Evolutionary conservation across 1,140 invertebrate genomes (phyloP), one percentile per base, ranked within the genome.

Genomic region (Frieseomelitta varia): DNA sequence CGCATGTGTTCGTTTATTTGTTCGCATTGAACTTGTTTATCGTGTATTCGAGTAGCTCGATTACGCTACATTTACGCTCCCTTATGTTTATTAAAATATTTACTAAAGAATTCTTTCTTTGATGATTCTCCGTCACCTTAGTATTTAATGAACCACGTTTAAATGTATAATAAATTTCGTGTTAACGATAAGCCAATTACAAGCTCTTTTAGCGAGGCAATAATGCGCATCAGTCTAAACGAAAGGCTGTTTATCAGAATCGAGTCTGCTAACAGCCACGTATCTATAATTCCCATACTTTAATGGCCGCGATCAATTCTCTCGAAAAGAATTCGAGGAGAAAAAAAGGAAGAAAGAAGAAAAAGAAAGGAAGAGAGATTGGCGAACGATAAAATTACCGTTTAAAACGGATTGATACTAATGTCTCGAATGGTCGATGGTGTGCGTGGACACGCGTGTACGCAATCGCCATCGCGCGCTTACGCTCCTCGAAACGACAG

Each of bases 341-440:
- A 0, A 21, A 79, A 39, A 56, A 39, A 61, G 12, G 12, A 27
- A 12, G 27, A 14, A 3, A 14, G 21, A 51, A 63, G 51, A 61
- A 58, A 79, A 53, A 56, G 30, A 21, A 4, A 15, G 15, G 12
- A 15, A 27, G 1, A n/a, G 11, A 74, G 63, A 81, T 34, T 4
- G 10, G 19, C 39, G 58, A 81, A 63, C 39, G 79, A 81, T 81
- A 69, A 81, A 79, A 84, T 79, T 61, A 71, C 75, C 65, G 81
- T 69, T 79, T 51, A 30, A 78, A 77, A 78, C 53, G 58, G 74
- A 78, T 78, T 24, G 65, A 61, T 79, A 84, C 79, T 71, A 79
- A 79, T 78, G 68, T 30, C 55, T 15, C 17, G 63, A 47, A 51
- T 39, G n/a, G 39, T 19, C 27, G 24, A 24, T 51, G 55, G 51